Conservation (phyloP, 2,888 invertebrate genomes). For the Eucriotettix oculatus region DNA sequence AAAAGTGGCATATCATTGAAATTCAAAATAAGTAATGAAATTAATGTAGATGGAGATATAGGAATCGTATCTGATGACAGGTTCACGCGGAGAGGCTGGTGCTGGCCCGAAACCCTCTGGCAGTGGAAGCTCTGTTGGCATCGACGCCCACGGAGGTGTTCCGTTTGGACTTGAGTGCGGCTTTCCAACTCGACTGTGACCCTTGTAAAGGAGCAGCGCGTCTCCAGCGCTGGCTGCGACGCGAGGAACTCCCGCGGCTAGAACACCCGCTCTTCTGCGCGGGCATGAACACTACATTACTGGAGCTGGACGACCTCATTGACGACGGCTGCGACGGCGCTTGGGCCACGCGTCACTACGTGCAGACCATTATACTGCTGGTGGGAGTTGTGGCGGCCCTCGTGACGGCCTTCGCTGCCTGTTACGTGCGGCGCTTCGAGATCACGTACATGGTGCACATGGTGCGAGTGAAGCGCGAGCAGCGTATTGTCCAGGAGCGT, state of each 20-base stretch:
- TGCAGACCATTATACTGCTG: background rate
- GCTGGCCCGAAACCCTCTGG: background rate
- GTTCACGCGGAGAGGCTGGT: background rate
- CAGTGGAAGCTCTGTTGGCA: background rate
- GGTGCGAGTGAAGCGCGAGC: slow-evolving; percentile 1
- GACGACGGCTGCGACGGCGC: background rate
- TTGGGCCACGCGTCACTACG: background rate
- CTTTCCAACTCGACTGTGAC: background rate
- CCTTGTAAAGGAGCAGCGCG: background rate
- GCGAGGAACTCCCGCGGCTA: background rate
- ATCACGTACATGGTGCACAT: slow-evolving; percentile 8
- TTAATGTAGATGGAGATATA: no score
- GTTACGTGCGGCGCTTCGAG: slow-evolving; percentile 2
- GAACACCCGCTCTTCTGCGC: background rate
- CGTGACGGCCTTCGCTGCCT: background rate
- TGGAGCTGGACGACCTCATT: background rate
- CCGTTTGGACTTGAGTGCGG: background rate
- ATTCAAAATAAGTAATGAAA: no score
- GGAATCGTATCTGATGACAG: background rate
- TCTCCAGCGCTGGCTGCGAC: background rate
- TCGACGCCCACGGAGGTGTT: background rate
- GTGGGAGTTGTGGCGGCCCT: background rate
- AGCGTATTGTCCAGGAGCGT: background rate
- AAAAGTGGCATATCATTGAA: no score
- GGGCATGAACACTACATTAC: background rate